A percentile compares a stretch with the other conserved stretches of the same genome.
phyloP scores from a whole-genome alignment of 1,140 invertebrate species.

The Pemphigus obesinymphae region DNA sequence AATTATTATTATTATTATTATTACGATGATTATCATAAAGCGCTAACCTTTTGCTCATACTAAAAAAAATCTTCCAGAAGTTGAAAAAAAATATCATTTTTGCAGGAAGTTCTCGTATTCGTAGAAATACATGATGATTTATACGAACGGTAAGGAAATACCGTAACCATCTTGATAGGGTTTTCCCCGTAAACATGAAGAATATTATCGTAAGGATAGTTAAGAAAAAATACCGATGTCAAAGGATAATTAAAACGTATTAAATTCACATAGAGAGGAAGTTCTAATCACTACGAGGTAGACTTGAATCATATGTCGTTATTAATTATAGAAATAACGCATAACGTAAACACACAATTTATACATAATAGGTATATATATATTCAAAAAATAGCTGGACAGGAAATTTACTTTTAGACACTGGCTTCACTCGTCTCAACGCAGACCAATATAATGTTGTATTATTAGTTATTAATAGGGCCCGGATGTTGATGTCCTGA shows the following conservation, averaged over 20 bases:
- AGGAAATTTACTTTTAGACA: too few relatives aligned
- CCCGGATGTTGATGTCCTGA: too few relatives aligned
- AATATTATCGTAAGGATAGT: not conserved
- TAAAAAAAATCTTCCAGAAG: not conserved
- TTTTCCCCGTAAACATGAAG: not conserved
- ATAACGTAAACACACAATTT: too few relatives aligned
- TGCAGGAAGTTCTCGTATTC: conserved; percentile 33
- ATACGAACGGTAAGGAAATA: not conserved
- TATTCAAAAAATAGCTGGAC: too few relatives aligned
- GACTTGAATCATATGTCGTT: not conserved
- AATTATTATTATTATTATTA: conserved; percentile 6
- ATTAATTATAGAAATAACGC: not conserved
- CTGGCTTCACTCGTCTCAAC: too few relatives aligned
- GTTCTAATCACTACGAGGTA: not conserved
- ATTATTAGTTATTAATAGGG: too few relatives aligned
- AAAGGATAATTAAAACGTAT: not conserved
- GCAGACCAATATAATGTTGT: too few relatives aligned
- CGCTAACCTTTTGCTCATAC: conserved; percentile 1
- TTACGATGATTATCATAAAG: not conserved
- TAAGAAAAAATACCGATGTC: not conserved
- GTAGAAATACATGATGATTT: not conserved
- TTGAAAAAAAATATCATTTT: conserved; percentile 14
- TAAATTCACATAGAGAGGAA: not conserved
- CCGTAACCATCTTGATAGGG: not conserved
- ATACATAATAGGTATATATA: too few relatives aligned